These are phyloP conservation scores for Drosophila subquinaria DNA, from an alignment of 2,888 invertebrate genomes.

Conservation along the genomic window DNA sequence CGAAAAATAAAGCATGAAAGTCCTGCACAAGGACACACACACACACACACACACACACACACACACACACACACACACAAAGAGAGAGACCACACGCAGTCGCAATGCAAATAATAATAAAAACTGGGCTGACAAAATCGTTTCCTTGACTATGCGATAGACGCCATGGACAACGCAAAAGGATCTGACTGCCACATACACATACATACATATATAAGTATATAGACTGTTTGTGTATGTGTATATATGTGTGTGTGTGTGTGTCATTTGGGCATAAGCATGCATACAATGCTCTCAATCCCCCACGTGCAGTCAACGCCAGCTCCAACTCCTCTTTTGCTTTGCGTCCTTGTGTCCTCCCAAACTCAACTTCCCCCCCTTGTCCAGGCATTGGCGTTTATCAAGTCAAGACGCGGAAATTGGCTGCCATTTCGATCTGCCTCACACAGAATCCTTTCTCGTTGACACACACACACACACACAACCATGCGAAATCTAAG, in stretches of 20 bases:
- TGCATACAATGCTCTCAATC: constrained; percentile 15
- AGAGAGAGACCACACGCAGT: constrained; percentile 63
- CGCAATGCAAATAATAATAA: constrained; percentile 69
- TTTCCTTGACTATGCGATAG: constrained; percentile 53
- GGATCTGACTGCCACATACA: constrained; percentile 13
- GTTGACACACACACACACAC: constrained; percentile 2
- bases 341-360: neutral
- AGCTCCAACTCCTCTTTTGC: constrained; percentile 15
- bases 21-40: constrained; percentile 48
- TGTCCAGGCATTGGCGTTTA: constrained; percentile 46
- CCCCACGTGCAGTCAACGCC: constrained; percentile 1
- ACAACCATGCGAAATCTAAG: neutral
- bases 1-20: constrained; percentile 62
- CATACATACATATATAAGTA: neutral
- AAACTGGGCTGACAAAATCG: constrained; percentile 62
- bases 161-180: constrained; percentile 54
- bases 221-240: neutral
- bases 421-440: constrained; percentile 69
- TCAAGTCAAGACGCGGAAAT: constrained; percentile 68
- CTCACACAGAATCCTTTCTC: constrained; percentile 22
- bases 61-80: constrained; percentile 28
- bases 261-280: constrained; percentile 2
- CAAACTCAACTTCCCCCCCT: neutral
- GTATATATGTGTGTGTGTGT: neutral
- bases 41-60: too few species aligned